Conservation (phyloP, 2,888 invertebrate genomes). For the Scaptodrosophila latifasciaeformis region DNA sequence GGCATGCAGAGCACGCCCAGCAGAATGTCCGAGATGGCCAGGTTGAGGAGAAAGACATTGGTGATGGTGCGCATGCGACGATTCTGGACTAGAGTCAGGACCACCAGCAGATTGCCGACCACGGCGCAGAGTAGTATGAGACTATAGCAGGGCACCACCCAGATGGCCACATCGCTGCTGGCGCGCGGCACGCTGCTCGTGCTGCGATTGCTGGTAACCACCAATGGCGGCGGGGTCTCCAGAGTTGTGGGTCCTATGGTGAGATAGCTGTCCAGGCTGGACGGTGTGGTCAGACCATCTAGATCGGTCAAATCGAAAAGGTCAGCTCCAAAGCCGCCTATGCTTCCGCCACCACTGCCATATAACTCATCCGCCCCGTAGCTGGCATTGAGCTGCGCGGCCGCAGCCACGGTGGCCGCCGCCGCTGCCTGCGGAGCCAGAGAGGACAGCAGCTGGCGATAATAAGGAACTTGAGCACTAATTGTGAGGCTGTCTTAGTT, state of each 20-base stretch:
- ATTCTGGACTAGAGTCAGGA: conserved; percentile 84
- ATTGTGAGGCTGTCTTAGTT: conserved; percentile 55
- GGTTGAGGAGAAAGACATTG: conserved; percentile 84
- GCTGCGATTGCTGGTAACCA: neutral
- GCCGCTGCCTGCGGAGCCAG: conserved; percentile 40
- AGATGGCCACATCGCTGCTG: conserved; percentile 57
- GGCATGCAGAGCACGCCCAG: conserved; percentile 86
- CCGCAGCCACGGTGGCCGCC: conserved; percentile 23
- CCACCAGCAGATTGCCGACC: conserved; percentile 86
- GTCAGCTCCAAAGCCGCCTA: too few relatives aligned
- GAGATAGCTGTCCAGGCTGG: too few relatives aligned
- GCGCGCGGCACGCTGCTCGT: conserved; percentile 27
- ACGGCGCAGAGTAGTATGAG: conserved; percentile 86
- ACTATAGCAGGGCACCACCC: conserved; percentile 79
- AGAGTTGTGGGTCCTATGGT: too few relatives aligned
- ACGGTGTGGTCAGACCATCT: too few relatives aligned
- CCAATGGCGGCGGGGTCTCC: neutral
- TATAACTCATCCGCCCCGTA: conserved; percentile 25
- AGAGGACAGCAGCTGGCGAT: conserved; percentile 40
- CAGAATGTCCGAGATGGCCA: conserved; percentile 83
- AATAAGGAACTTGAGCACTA: conserved; percentile 26
- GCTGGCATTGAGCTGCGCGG: conserved; percentile 43
- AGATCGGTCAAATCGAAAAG: too few relatives aligned
- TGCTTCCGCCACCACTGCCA: conserved; percentile 3
- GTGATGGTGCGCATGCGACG: conserved; percentile 87